Base-by-base conservation (phyloP, 53 echinoderm and acorn worm genomes). In the Glandiceps talaboti region DNA sequence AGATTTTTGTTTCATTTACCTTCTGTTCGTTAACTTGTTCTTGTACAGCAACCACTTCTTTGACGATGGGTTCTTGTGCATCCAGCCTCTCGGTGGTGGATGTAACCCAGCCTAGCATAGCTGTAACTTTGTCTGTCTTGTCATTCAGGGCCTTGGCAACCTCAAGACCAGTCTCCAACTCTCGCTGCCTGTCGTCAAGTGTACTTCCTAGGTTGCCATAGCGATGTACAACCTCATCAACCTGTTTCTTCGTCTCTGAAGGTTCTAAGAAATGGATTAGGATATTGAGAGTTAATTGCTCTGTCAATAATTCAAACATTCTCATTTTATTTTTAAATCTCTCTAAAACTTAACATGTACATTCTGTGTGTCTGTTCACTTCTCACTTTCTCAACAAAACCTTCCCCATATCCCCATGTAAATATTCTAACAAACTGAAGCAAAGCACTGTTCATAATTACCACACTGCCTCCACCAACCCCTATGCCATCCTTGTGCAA, bases 11-110 rank as follows among this genome's bases (percentile, higher is more conserved):
- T n/a, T n/a, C n/a, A n/a, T 12, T 77, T 29, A 96, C 97, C 84
- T 85, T 88, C 32, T 88, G 92, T 74, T 85, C 90, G 26, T 88
- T 84, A 14, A 99, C 93, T 82, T 99, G 93, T 82, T 87, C 80
- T 75, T 85, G 79, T 20, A 99, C 83, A n/a, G 89, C 86, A 32
- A 94, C 91, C 30, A 87, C 82, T 30, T 94, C 91, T 10, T 85
- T 84, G 75, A 89, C 89, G 75, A 89, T 88, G 1, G 99, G 99
- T 1, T 33, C 32, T 32, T 85, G 85, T 14, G 82, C 78, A 73
- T 99, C 93, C 28, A 99, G 83, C 75, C 84, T 89, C 32, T 82
- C 85, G 27, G 89, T 84, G 0, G 89, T 91, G 72, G 80, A 83
- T 73, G 79, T 85, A 28, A 82, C 85, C 99, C 99, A 99, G 30